These are phyloP conservation scores for Orbicella faveolata DNA, from an alignment of 64 coral and sea anemone genomes.

Conservation along the genomic window DNA sequence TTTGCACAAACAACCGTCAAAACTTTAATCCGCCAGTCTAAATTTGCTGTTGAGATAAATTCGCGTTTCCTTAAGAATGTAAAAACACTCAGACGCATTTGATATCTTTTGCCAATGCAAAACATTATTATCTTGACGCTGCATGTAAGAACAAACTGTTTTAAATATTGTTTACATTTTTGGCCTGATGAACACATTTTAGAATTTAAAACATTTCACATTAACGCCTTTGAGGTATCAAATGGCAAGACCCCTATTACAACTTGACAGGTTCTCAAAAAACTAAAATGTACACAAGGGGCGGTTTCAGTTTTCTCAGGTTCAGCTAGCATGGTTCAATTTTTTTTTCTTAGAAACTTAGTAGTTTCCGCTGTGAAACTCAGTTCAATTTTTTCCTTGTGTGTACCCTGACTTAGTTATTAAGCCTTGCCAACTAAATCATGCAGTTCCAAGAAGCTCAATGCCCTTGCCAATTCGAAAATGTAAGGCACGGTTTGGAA, in stretches of 20 bases:
- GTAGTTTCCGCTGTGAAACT: no score
- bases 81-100: neutral
- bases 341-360: no score
- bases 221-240: constrained; percentile 3
- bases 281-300: neutral
- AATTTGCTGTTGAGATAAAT: neutral
- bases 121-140: neutral
- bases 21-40: neutral
- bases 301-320: no score
- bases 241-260: neutral
- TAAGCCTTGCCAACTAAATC: no score
- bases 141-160: no score
- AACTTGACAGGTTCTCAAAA: neutral
- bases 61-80: neutral
- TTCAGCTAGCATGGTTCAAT: no score
- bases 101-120: neutral
- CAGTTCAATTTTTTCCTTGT: no score
- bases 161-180: constrained; percentile 12
- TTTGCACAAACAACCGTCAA: neutral
- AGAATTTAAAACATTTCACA: constrained; percentile 16
- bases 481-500: no score
- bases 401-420: no score
- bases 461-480: no score
- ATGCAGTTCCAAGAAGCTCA: no score
- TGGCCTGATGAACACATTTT: neutral